Conservation (phyloP, 2,888 invertebrate species). For the Euphydryas editha region DNA sequence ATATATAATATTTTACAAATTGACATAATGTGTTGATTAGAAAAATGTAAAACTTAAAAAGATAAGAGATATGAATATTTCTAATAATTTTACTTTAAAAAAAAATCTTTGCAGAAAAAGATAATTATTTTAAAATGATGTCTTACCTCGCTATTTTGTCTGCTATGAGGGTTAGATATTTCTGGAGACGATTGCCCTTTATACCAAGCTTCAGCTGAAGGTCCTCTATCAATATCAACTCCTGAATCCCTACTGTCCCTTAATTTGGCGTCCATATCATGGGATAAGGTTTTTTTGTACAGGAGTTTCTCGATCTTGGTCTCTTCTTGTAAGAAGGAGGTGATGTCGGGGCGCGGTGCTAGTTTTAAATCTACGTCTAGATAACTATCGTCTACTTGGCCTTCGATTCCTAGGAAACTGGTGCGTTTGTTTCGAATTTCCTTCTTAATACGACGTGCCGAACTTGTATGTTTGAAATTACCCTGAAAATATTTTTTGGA, state of each 20-base stretch:
- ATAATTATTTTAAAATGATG: conserved; percentile 1
- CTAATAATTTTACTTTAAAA: no score
- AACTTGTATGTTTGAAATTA: conserved; percentile 89
- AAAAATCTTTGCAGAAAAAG: background rate
- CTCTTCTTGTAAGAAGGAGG: conserved; percentile 90
- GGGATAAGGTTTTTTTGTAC: conserved; percentile 88
- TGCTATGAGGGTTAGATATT: conserved; percentile 87
- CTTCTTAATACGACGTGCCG: conserved; percentile 93
- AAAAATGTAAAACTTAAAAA: no score
- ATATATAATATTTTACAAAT: no score
- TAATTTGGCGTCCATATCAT: conserved; percentile 86
- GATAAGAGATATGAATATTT: no score
- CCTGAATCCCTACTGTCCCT: conserved; percentile 91
- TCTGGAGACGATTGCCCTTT: conserved; percentile 78
- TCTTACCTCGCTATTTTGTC: conserved; percentile 90
- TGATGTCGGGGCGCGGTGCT: conserved; percentile 91
- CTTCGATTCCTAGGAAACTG: conserved; percentile 93
- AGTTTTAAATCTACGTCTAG: conserved; percentile 87
- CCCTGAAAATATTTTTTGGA: conserved; percentile 60
- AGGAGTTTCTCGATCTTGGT: conserved; percentile 90
- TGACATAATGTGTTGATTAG: no score
- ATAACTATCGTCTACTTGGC: conserved; percentile 86
- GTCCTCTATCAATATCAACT: conserved; percentile 86
- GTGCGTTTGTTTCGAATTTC: conserved; percentile 92
- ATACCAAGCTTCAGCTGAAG: conserved; percentile 84